Conservation (phyloP, 2,797 vertebrate genomes). For the Furcifer pardalis region DNA sequence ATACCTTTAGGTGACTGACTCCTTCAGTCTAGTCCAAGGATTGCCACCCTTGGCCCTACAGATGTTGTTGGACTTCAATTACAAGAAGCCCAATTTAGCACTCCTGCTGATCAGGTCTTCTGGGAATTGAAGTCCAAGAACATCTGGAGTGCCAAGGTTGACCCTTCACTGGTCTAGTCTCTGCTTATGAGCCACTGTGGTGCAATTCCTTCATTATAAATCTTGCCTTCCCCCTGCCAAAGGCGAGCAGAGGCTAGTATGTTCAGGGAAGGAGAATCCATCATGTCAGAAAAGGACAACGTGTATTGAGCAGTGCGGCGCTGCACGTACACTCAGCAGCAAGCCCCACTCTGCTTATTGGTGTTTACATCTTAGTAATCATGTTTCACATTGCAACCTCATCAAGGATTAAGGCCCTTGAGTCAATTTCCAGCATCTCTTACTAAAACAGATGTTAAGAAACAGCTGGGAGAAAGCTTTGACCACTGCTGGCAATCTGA, state of each 20-base stretch:
- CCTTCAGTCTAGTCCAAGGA: background rate
- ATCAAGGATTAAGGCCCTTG: background rate
- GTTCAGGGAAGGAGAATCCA: background rate
- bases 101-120: too few relatives aligned
- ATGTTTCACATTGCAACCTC: background rate
- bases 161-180: too few relatives aligned
- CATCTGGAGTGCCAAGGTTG: too few relatives aligned
- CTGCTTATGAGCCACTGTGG: background rate
- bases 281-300: background rate
- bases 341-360: background rate
- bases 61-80: too few relatives aligned
- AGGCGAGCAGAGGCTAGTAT: background rate
- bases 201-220: background rate
- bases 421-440: conserved; percentile 8
- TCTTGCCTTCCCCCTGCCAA: background rate
- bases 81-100: too few relatives aligned
- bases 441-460: background rate
- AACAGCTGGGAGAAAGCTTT: background rate
- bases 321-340: background rate
- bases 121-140: too few relatives aligned
- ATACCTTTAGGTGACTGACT: background rate
- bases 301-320: background rate
- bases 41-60: too few relatives aligned
- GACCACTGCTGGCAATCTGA: background rate
- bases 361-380: background rate